Base-by-base conservation (phyloP, 2,113 vertebrate genomes). In the Mionectes macconnelli region DNA sequence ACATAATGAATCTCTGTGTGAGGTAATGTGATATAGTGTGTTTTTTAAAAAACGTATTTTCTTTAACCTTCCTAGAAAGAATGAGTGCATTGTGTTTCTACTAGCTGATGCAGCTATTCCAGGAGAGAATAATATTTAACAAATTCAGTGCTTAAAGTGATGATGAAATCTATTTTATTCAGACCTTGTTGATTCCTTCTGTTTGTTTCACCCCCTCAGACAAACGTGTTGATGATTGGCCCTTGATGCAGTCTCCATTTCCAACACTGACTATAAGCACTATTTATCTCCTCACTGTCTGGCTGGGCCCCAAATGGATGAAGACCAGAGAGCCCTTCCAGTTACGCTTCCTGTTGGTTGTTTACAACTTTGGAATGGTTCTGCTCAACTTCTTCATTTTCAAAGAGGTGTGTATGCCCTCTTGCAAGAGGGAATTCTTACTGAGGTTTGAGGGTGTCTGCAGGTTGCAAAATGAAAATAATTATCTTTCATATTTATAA, bases 341-440 rank as follows among this genome's bases (percentile, higher is more conserved):
- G 97, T 98, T 99, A 89, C 98, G 99, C 84, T 98, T 98, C 92
- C 98, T 99, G n/a, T 98, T 99, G 93, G 98, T 99, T 72, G 50
- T 98, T 96, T 99, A 99, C 98, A 99, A 99, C 98, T 99, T 99
- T 96, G 99, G 99, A 82, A 99, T 99, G 99, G 99, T 99, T 97
- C 98, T 99, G 94, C 98, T 99, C 95, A 99, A 99, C 97, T 98
- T 99, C 97, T 99, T 99, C 98, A 99, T 99, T 97, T 99, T 99
- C 96, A 99, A 99, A 98, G 99, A 99, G 99, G 99, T 99, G 87
- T 49, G 97, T 97, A 82, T 92, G 56, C 47, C 68, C 23, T 55
- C 28, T 40, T 10, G 13, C 30, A 45, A 39, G 79, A 67, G 60
- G 55, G 80, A 73, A 69, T 78, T 77, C 45, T 90, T 95, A 6